These are phyloP conservation scores for Melospiza melodia DNA, from an alignment of 2,113 vertebrate species.

Conservation along the genomic window DNA sequence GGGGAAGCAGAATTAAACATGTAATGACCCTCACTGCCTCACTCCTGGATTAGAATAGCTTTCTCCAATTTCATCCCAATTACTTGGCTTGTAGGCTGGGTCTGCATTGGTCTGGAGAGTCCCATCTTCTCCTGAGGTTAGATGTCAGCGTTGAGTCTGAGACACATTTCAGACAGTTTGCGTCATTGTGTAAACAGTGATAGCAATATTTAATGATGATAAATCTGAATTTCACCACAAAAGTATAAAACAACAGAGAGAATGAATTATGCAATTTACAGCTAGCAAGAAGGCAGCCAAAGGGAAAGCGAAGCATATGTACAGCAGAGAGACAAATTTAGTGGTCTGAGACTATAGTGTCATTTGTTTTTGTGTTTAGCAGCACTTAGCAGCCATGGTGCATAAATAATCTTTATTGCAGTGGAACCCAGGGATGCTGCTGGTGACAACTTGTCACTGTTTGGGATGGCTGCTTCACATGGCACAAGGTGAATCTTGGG, in stretches of 20 bases:
- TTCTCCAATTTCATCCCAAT: neutral
- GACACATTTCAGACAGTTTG: conserved; percentile 63
- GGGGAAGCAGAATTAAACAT: neutral
- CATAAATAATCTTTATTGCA: conserved; percentile 58
- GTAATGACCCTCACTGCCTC: neutral
- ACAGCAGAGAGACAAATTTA: conserved; percentile 47
- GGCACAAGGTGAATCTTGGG: neutral
- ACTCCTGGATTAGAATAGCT: neutral
- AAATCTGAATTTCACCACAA: conserved; percentile 54
- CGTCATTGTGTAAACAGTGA: conserved; percentile 66
- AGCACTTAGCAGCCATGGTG: conserved; percentile 35
- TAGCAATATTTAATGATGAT: conserved; percentile 67
- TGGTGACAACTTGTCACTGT: neutral
- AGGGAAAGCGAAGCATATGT: conserved; percentile 41
- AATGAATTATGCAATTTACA: conserved; percentile 63
- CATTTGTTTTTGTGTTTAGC: conserved; percentile 58
- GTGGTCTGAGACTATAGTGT: conserved; percentile 40
- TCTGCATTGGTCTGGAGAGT: conserved; percentile 40
- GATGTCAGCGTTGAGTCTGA: conserved; percentile 34
- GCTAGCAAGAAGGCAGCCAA: conserved; percentile 61
- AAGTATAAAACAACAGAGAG: conserved; percentile 45
- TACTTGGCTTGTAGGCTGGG: conserved; percentile 2
- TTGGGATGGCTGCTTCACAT: neutral
- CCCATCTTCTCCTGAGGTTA: conserved; percentile 65
- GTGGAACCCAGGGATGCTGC: neutral